Base-by-base conservation (phyloP, 2,113 vertebrate species). In the Nesoenas mayeri region DNA sequence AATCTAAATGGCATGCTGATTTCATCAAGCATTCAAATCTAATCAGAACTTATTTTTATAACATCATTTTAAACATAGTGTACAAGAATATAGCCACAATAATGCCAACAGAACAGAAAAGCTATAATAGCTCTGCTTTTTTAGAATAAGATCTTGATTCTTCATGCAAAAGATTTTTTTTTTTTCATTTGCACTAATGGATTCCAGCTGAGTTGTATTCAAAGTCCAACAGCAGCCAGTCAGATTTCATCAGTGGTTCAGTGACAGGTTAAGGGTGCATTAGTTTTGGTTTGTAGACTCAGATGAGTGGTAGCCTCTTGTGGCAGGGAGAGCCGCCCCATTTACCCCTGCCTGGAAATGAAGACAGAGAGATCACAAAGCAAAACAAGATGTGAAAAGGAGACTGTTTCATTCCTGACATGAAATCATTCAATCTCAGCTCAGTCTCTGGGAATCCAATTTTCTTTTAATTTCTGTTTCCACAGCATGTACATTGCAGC, bases 21-120 rank as follows among this genome's bases (percentile, higher is more conserved):
- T 97, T 96, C 85, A 93, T 96, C 96, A 97, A 95, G 73, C 51
- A 94, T 93, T 97, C 90, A 94, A 66, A 92, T 85, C 80, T 94
- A 95, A 92, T 91, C 85, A 82, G 83, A 83, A 85, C 83, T 96
- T 92, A 85, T 96, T 96, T 96, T 95, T 83, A 79, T 69, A 93
- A 5, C 75, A 87, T 62, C 29, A 28, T 87, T 92, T 96, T 48
- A 86, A 95, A 90, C 81, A 48, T 12, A 66, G 38, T 71, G 79
- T 81, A 31, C 60, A 74, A 92, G 90, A 93, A 66, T 65, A 60
- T 28, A 73, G 56, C 40, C 50, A 73, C 72, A 66, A 80, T 90
- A 92, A 92, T 29, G 40, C 44, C 20, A 72, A 77, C 1, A 5
- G 54, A 83, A 79, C 53, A 85, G 74, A 65, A 82, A 77, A 79